Base-by-base conservation (phyloP, 2,888 invertebrate genomes). In the Cantharis lateralis region DNA sequence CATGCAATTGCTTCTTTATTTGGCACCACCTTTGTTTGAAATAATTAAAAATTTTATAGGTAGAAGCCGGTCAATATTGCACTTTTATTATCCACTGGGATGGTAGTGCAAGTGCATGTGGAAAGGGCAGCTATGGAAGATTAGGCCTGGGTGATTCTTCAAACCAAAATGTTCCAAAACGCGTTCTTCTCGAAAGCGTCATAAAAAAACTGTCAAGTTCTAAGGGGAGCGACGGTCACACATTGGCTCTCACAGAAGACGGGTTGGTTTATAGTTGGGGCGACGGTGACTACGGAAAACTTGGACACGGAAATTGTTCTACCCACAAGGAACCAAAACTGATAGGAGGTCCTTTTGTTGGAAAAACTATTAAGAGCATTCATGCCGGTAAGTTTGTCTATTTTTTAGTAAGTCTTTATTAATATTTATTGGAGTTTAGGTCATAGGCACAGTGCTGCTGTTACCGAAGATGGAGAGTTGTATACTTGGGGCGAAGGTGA, bases 21-120 rank as follows among this genome's bases (percentile, higher is more conserved):
- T n/a, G n/a, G n/a, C n/a, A n/a, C n/a, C n/a, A n/a, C n/a, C n/a
- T n/a, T n/a, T n/a, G n/a, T n/a, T n/a, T n/a, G n/a, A n/a, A n/a
- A n/a, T n/a, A n/a, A n/a, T n/a, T n/a, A n/a, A n/a, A n/a, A n/a
- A n/a, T 24, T 76, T 76, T 82, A 62, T 77, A 91, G 91, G 87
- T 91, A 62, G 93, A 92, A 86, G 92, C 92, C 18, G 92, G 92
- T 0, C 92, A 92, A 83, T 92, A 92, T 82, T 92, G 92, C 83
- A 91, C 92, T 0, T 92, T 92, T 86, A 87, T 91, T 2, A 89
- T 92, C 11, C 90, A 91, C 81, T 87, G 87, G 78, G 91, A 91
- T 83, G 92, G 92, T 2, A 88, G 89, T 71, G 89, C 92, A 15
- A 90, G 89, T 82, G 92, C 91, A 1, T 92, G 92, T 85, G 92